A percentile compares a stretch with the other conserved stretches of the same genome.
Evolutionary conservation across 92 coral and sea anemone genomes (phyloP).

Genomic region (Phenganax stokvisi): DNA sequence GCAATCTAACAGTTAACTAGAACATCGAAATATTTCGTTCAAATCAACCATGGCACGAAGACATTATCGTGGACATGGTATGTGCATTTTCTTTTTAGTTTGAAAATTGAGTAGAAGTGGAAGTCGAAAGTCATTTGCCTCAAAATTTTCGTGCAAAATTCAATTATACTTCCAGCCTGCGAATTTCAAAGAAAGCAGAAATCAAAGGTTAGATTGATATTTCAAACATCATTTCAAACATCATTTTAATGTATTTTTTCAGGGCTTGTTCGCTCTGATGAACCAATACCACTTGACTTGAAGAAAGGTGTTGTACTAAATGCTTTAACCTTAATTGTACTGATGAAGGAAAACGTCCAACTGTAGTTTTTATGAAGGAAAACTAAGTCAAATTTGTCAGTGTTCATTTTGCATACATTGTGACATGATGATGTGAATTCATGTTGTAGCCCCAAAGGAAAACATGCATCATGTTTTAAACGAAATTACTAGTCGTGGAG

Average conservation of each 20-base stretch:
- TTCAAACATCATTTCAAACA: too few species aligned
- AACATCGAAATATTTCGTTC: neutral
- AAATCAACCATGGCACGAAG: constrained; percentile 20
- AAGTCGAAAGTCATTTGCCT: neutral
- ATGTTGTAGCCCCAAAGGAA: constrained; percentile 72
- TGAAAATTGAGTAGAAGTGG: neutral
- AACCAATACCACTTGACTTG: constrained; percentile 34
- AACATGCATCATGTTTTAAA: constrained; percentile 78
- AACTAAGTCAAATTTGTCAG: too few species aligned
- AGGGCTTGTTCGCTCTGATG: constrained; percentile 16
- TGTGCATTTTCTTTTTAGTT: neutral
- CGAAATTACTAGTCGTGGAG: constrained; percentile 79
- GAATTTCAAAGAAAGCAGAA: neutral
- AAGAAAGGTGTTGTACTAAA: constrained; percentile 39
- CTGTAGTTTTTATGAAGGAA: too few species aligned
- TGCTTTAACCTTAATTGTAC: too few species aligned
- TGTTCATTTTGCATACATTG: too few species aligned
- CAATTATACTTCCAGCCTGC: too few species aligned
- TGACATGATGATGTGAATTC: neutral
- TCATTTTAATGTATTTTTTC: neutral
- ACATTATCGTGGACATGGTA: constrained; percentile 22
- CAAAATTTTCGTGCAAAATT: neutral
- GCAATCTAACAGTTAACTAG: neutral
- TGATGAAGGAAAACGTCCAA: too few species aligned
- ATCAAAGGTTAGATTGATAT: too few species aligned